Conservation (phyloP, 2,797 vertebrate genomes). For the Sebastes miniatus region DNA sequence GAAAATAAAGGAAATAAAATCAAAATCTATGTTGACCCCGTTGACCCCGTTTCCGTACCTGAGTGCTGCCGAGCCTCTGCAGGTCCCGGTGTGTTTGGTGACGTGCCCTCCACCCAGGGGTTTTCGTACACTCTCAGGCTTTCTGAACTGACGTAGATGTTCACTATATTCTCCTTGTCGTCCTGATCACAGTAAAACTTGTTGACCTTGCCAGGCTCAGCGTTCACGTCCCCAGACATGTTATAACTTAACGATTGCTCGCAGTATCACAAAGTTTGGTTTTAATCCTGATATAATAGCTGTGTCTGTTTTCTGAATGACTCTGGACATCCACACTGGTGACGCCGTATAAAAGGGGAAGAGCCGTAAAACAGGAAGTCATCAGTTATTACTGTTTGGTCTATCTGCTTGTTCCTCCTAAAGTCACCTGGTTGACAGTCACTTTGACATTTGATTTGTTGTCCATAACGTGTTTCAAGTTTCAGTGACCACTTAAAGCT, state of each 20-base stretch:
- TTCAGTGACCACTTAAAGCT: not conserved
- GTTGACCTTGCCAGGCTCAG: not conserved
- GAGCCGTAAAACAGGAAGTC: conserved; percentile 38
- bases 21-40: not conserved
- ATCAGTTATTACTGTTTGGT: not conserved
- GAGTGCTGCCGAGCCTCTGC: conserved; percentile 10
- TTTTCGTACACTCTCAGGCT: conserved; percentile 62
- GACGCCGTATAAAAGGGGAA: conserved; percentile 28
- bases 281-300: not conserved
- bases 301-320: conserved; percentile 2
- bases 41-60: conserved; percentile 35
- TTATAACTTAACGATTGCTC: not conserved
- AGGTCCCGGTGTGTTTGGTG: conserved; percentile 1
- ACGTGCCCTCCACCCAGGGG: conserved; percentile 52
- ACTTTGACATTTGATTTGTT: not conserved
- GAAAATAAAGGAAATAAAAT: not conserved
- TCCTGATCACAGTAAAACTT: conserved; percentile 5
- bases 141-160: conserved; percentile 64
- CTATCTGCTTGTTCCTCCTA: not conserved
- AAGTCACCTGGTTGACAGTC: not conserved
- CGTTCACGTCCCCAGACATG: conserved; percentile 9
- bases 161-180: conserved; percentile 39
- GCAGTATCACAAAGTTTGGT: not conserved
- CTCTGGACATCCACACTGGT: not conserved
- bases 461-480: not conserved